Percentiles rank a stretch among this genome's conserved stretches.
phyloP scores from a whole-genome alignment of 1,140 invertebrate genomes.

The Aradophagus sp. region DNA sequence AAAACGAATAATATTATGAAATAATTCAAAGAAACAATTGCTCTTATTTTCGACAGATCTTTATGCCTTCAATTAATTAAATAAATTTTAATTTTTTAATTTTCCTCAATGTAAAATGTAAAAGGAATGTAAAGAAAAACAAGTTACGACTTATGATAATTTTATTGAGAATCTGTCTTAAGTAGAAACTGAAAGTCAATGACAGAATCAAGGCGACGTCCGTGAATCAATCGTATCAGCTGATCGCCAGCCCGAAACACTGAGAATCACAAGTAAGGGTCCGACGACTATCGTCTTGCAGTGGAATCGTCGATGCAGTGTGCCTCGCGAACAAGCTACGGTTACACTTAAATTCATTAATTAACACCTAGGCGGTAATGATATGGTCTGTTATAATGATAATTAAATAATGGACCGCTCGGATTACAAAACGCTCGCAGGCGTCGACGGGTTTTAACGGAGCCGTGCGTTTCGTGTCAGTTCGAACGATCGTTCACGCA shows the following conservation, averaged over 20 bases:
- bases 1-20: no score
- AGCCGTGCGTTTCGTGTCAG: no score
- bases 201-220: constrained; percentile 28
- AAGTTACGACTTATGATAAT: constrained; percentile 46
- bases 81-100: no score
- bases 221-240: constrained; percentile 42
- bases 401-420: constrained; percentile 69
- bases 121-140: no score
- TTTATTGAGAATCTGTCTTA: constrained; percentile 51
- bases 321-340: constrained; percentile 51
- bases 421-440: no score
- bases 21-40: no score
- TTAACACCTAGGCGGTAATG: constrained; percentile 67
- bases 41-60: no score
- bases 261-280: constrained; percentile 43
- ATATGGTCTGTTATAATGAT: constrained; percentile 67
- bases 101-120: no score
- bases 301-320: constrained; percentile 29
- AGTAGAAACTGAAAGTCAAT: constrained; percentile 41
- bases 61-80: no score
- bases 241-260: constrained; percentile 43
- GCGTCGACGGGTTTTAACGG: no score
- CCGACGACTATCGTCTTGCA: constrained; percentile 13
- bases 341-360: constrained; percentile 62
- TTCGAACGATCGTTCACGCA: no score